These are phyloP conservation scores for Monoplex corrugatus DNA, from an alignment of 2,888 invertebrate species.

Conservation along the genomic window DNA sequence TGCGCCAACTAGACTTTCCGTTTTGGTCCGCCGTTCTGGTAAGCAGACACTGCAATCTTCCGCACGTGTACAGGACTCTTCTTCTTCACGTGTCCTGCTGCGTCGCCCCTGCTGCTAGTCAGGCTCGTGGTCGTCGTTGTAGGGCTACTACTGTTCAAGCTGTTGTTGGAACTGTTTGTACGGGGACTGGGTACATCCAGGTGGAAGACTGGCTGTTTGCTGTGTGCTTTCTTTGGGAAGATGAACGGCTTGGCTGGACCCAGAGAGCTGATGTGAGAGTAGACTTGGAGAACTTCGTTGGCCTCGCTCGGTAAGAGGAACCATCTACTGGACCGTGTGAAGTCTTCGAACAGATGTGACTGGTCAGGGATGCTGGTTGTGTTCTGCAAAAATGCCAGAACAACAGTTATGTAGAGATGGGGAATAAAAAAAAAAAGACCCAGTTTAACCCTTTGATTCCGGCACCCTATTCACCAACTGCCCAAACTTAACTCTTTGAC, in stretches of 20 bases:
- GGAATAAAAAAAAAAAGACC: too few species aligned
- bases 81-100: neutral
- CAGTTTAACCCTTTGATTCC: too few species aligned
- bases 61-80: neutral
- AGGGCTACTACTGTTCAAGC: neutral
- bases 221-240: conserved; percentile 53
- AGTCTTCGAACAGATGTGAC: conserved; percentile 87
- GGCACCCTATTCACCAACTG: too few species aligned
- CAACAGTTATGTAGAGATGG: too few species aligned
- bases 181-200: neutral
- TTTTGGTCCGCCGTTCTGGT: neutral
- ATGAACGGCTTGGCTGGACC: conserved; percentile 66
- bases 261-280: conserved; percentile 53
- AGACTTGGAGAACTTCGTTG: conserved; percentile 81
- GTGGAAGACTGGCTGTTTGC: neutral
- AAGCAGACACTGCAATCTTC: neutral
- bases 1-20: neutral
- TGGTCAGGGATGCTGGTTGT: conserved; percentile 85
- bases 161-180: neutral
- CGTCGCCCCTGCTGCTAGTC: neutral
- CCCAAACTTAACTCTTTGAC: too few species aligned
- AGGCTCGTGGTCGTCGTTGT: neutral
- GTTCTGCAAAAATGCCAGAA: conserved; percentile 55
- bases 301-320: conserved; percentile 95
- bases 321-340: conserved; percentile 90